Evolutionary conservation across 2,888 invertebrate species (phyloP).

Genomic region (Branchipolynoe longqiensis): DNA sequence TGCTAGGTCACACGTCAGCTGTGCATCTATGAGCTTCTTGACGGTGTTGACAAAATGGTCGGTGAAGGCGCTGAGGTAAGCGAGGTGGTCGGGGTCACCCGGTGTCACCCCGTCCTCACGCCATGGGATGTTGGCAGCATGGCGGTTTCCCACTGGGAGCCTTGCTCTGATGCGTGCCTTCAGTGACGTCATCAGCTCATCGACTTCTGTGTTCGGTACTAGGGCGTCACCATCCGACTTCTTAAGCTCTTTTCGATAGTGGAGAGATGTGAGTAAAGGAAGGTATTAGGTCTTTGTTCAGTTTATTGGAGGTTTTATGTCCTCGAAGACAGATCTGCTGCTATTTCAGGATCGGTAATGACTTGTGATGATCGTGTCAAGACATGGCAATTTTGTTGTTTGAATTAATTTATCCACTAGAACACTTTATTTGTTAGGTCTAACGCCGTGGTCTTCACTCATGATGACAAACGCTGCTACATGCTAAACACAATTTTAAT

Average conservation of each 20-base stretch:
- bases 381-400: no score
- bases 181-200: neutral
- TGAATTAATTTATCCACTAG: no score
- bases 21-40: slow-evolving; percentile 1
- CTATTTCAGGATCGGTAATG: no score
- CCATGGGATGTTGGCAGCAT: neutral
- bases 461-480: no score
- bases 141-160: neutral
- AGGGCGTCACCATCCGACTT: neutral
- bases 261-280: no score
- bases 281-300: no score
- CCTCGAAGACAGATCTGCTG: no score
- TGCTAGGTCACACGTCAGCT: neutral
- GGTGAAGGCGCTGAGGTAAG: slow-evolving; percentile 3
- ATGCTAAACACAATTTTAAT: no score
- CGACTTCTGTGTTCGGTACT: neutral
- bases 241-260: no score
- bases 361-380: no score
- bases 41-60: slow-evolving; percentile 22
- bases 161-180: neutral
- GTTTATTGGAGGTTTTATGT: neutral
- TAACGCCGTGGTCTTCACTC: no score
- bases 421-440: no score
- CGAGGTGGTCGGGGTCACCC: slow-evolving; percentile 5
- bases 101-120: neutral